Percentiles rank a stretch among this genome's conserved stretches.
phyloP scores from a whole-genome alignment of 1,140 invertebrate species.

The Micrasema minimum region DNA sequence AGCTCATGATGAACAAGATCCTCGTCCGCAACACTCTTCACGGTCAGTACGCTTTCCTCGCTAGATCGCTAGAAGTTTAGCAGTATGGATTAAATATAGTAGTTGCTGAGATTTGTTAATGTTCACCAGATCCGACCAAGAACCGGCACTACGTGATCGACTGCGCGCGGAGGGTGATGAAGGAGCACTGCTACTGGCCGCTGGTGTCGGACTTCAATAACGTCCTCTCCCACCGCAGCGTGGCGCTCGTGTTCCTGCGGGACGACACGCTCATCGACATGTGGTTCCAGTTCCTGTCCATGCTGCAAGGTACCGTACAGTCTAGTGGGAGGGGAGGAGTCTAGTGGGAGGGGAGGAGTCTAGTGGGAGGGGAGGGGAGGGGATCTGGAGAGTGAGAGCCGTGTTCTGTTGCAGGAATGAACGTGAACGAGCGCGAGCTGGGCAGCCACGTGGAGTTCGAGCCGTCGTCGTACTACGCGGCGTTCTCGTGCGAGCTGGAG shows the following conservation, averaged over 20 bases:
- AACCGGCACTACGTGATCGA: conserved; percentile 94
- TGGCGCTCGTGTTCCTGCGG: conserved; percentile 89
- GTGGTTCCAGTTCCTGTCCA: conserved; percentile 94
- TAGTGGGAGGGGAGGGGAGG: too few species aligned
- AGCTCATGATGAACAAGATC: conserved; percentile 94
- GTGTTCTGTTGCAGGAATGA: conserved; percentile 93
- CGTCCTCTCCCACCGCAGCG: conserved; percentile 91
- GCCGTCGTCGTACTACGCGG: conserved; percentile 95
- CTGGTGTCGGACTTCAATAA: conserved; percentile 97
- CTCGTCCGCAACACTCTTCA: conserved; percentile 88
- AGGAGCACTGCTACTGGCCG: conserved; percentile 98
- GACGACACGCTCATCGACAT: conserved; percentile 88
- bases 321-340: too few species aligned
- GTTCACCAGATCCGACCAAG: conserved; percentile 75
- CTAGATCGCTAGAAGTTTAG: too few species aligned
- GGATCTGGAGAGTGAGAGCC: too few species aligned
- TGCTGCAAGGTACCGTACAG: conserved; percentile 97
- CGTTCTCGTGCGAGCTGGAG: conserved; percentile 96
- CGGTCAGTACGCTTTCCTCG: conserved; percentile 73
- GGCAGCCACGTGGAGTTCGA: conserved; percentile 96
- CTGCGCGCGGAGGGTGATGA: conserved; percentile 91
- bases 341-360: too few species aligned
- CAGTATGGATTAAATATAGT: too few species aligned
- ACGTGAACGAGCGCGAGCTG: conserved; percentile 91
- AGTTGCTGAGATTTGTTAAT: too few species aligned